Evolutionary conservation across 1,140 invertebrate genomes (phyloP), one percentile per base, ranked within the genome.

Genomic region (Neelides sp.): DNA sequence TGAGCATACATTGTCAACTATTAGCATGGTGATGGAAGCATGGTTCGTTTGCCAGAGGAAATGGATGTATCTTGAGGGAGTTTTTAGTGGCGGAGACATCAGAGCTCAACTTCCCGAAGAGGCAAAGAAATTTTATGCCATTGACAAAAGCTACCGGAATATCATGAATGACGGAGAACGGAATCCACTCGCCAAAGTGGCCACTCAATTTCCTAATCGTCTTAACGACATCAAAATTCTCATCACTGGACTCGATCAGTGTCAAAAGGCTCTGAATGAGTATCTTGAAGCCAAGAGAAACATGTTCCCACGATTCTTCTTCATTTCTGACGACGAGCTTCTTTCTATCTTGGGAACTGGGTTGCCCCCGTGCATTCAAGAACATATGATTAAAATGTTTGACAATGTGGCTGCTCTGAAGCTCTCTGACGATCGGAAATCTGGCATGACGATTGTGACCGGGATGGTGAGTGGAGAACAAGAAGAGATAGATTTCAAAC

Each of bases 341-440:
- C 72, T 94, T 10, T 83, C 81, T 27, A 87, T 93, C 59, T 72
- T 93, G n/a, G 87, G 88, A 23, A 88, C 79, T 61, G 84, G 78
- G 59, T 78, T 85, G 51, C 77, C 80, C 17, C 71, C 70, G 42
- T 80, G 78, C 63, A 83, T 92, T 13, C 87, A 93, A 68, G 83
- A 89, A 62, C 84, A 93, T 62, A 85, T 92, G 73, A 85, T 89
- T 39, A 93, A 94, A 75, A 91, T 93, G 84, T 93, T 86, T 69
- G 85, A 92, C 65, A 91, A 92, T 65, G 79, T 93, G 12, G 77
- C 79, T 59, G 77, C 78, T 39, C 69, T 92, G 47, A 72, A 75
- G 44, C 70, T 90, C 50, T 69, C 68, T 26, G 68, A 73, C 24
- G 78, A 82, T 59, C 74, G 69, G 47, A 72, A 73, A 3, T n/a